Evolutionary conservation across 2,113 vertebrate genomes (phyloP).

Genomic region (Trogon surrucura): DNA sequence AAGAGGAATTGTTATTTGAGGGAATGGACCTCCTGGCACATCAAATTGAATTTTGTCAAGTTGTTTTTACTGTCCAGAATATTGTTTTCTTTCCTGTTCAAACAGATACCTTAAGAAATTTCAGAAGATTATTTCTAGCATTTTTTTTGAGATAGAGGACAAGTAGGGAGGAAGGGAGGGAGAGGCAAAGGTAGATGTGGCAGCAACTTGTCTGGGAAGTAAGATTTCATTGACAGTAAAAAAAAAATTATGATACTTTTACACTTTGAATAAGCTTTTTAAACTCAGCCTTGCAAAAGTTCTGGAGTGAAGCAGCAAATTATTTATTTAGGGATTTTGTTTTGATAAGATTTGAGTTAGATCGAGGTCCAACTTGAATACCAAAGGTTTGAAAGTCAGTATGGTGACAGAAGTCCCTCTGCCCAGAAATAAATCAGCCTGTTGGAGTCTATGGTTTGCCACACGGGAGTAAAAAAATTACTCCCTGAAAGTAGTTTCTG

Average conservation of each 20-base stretch:
- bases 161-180: background rate
- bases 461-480: background rate
- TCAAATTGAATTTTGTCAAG: background rate
- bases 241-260: background rate
- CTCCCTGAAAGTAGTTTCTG: background rate
- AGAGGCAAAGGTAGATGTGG: background rate
- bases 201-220: background rate
- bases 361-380: background rate
- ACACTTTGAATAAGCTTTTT: background rate
- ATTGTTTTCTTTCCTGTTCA: background rate
- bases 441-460: background rate
- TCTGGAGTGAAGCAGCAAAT: background rate
- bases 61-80: background rate
- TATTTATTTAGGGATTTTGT: background rate
- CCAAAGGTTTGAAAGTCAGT: background rate
- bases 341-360: background rate
- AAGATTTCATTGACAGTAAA: background rate
- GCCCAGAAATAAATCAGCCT: background rate
- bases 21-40: background rate
- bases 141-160: background rate
- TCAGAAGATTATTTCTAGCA: background rate
- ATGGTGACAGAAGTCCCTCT: background rate
- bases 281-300: background rate
- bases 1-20: background rate
- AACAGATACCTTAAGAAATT: background rate